Evolutionary conservation across 1,140 invertebrate species (phyloP).

Genomic region (Plutomurus gul): DNA sequence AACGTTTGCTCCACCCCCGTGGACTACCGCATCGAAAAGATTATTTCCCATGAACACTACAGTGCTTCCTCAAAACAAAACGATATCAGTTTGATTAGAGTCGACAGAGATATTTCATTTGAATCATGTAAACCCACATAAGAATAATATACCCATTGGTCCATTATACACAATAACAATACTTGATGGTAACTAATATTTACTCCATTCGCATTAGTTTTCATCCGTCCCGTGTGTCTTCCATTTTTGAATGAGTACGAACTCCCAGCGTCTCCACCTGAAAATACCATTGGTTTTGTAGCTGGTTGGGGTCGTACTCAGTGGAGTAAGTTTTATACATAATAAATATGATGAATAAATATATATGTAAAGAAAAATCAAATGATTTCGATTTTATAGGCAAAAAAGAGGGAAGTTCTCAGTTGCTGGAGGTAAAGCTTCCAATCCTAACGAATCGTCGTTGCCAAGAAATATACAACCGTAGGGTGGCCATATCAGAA

Average conservation of each 20-base stretch:
- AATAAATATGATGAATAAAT: too few species aligned
- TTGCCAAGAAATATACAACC: slow-evolving; percentile 41
- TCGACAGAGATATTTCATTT: slow-evolving; percentile 61
- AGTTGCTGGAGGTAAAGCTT: slow-evolving; percentile 37
- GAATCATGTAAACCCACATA: slow-evolving; percentile 35
- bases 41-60: slow-evolving; percentile 44
- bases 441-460: slow-evolving; percentile 41
- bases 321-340: slow-evolving; percentile 46
- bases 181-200: background rate
- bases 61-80: slow-evolving; percentile 58
- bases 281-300: background rate
- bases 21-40: slow-evolving; percentile 48
- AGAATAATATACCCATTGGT: background rate
- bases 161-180: background rate
- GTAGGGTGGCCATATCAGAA: slow-evolving; percentile 31
- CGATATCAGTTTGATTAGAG: slow-evolving; percentile 69
- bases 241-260: slow-evolving; percentile 49
- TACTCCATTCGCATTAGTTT: slow-evolving; percentile 22
- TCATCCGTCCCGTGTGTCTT: slow-evolving; percentile 47
- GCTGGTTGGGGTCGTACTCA: slow-evolving; percentile 53
- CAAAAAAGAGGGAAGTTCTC: slow-evolving; percentile 36
- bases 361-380: too few species aligned
- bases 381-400: slow-evolving; percentile 10
- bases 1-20: slow-evolving; percentile 33
- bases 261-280: background rate